These are phyloP conservation scores for Echinometra lucunter DNA, from an alignment of 53 echinoderm and acorn worm genomes.

Conservation along the genomic window DNA sequence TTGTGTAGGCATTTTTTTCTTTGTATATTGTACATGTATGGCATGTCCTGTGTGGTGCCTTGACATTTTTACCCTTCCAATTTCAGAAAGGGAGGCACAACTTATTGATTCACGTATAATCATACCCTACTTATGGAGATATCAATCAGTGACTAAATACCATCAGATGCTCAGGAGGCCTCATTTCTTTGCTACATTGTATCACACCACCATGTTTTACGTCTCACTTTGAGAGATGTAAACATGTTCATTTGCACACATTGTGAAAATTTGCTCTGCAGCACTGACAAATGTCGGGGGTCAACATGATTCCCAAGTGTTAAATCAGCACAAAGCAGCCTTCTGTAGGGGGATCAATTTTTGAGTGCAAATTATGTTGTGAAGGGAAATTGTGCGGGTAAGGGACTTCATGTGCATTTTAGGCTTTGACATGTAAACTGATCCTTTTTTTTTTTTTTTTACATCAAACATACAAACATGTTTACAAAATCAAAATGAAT, in stretches of 20 bases:
- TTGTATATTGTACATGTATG: not conserved
- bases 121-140: not conserved
- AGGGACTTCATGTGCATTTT: not conserved
- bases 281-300: constrained; percentile 61
- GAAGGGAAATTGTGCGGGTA: not conserved
- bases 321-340: constrained; percentile 63
- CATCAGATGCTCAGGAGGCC: not conserved
- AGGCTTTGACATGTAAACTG: not conserved
- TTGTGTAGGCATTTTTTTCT: not conserved
- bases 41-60: too few relatives aligned
- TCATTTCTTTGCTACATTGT: not conserved
- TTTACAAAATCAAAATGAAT: not conserved
- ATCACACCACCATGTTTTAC: not conserved
- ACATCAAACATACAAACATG: not conserved
- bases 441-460: not conserved
- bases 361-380: constrained; percentile 1
- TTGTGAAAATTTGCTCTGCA: constrained; percentile 44
- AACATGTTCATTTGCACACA: constrained; percentile 36
- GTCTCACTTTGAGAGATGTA: not conserved
- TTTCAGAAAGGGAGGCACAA: not conserved
- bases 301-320: constrained; percentile 64
- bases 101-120: not conserved
- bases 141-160: constrained; percentile 14
- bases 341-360: constrained; percentile 30
- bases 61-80: not conserved